These are phyloP conservation scores for Tribolium castaneum DNA, from an alignment of 1,140 invertebrate species.

Conservation along the genomic window DNA sequence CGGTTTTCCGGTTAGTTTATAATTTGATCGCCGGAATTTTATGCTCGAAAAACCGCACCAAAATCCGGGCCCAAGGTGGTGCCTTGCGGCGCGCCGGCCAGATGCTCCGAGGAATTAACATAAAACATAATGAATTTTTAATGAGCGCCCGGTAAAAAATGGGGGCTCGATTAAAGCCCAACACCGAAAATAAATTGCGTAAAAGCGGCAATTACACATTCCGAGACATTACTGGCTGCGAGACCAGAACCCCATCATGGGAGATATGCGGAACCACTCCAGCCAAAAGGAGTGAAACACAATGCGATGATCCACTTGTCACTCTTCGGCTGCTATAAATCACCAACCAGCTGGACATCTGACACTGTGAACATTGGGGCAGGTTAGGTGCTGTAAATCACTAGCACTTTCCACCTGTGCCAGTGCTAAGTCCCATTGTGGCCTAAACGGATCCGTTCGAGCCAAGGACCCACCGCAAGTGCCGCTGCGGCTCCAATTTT, in stretches of 20 bases:
- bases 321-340: constrained; percentile 38
- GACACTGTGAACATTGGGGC: constrained; percentile 46
- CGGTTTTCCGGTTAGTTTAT: constrained; percentile 7
- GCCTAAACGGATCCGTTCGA: neutral
- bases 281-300: constrained; percentile 1
- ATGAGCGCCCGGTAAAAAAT: constrained; percentile 11
- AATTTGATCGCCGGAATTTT: constrained; percentile 20
- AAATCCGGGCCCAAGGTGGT: neutral
- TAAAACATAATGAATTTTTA: constrained; percentile 43
- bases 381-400: constrained; percentile 44
- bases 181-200: neutral
- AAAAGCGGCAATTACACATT: too few species aligned
- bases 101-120: constrained; percentile 26
- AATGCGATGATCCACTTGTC: constrained; percentile 45
- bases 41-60: neutral
- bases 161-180: neutral
- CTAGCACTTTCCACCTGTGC: constrained; percentile 15
- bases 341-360: constrained; percentile 41
- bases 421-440: constrained; percentile 2
- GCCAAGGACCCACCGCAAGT: neutral
- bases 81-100: neutral
- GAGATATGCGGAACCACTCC: neutral
- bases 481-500: neutral
- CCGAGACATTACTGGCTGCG: neutral
- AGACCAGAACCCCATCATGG: neutral